Base-by-base conservation (phyloP, 2,113 vertebrate species). In the Thinocorus orbignyianus region DNA sequence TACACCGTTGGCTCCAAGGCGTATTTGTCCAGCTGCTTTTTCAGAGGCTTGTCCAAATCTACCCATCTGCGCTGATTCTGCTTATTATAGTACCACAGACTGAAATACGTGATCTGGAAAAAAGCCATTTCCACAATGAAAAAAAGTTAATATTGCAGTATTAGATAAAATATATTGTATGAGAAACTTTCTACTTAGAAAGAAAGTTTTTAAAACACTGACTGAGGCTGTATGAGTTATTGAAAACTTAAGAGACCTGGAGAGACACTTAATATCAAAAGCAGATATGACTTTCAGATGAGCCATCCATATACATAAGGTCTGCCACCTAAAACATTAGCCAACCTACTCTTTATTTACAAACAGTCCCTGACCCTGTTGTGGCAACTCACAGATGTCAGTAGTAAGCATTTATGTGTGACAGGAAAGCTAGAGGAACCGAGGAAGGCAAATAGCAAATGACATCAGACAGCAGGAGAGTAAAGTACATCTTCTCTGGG, bases 21-120 rank as follows among this genome's bases (percentile, higher is more conserved):
- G 10, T 99, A 98, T 96, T 99, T 99, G 95, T 99, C 99, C 90
- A 99, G 98, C 97, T 99, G 99, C 96, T 99, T 99, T 98, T 99
- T 99, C 72, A 99, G 97, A 23, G 99, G 99, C 80, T 99, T 99
- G 77, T 99, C 99, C 98, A 99, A 94, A 94, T 99, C 99, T 44
- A 99, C 98, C 99, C 99, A 99, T 92, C 99, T 98, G 95, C 99
- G 99, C 97, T 99, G 99, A 92, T 98, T 99, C 96, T 99, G 99
- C 97, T 99, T 99, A 96, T 99, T 99, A 95, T 98, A 98, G 97
- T 99, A 99, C 99, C 99, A 99, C 74, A 99, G 98, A 91, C 99
- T 99, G 98, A 99, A 99, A 97, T 98, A 99, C 0, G 98, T 99
- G 96, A 99, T 98, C 99, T 99, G 95, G 61, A 96, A 97, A 95